Evolutionary conservation across 2,797 vertebrate species (phyloP).

Genomic region (Syngnathus acus): DNA sequence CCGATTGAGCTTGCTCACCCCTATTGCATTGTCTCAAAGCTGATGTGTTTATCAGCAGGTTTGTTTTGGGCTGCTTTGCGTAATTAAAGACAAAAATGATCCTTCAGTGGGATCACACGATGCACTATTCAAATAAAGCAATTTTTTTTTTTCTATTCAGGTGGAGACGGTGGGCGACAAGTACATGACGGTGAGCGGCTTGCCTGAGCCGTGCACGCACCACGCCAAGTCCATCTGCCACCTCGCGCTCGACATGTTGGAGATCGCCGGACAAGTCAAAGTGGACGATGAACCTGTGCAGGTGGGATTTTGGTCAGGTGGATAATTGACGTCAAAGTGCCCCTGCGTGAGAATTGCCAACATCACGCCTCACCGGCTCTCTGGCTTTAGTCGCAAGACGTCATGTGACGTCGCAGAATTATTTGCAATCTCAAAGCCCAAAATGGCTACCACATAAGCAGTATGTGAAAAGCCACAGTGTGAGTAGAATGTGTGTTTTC

Average conservation of each 20-base stretch:
- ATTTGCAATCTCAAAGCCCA: background rate
- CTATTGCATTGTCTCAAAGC: conserved; percentile 39
- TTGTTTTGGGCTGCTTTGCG: conserved; percentile 34
- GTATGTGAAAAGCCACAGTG: no score
- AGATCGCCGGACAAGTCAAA: conserved; percentile 95
- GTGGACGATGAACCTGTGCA: conserved; percentile 92
- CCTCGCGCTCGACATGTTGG: conserved; percentile 96
- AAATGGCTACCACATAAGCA: background rate
- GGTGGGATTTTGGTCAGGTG: conserved; percentile 57
- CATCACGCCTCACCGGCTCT: no score
- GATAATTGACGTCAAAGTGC: no score
- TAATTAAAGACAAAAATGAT: conserved; percentile 16
- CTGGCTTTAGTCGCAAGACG: no score
- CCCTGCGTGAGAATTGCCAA: no score
- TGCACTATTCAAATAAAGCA: conserved; percentile 6
- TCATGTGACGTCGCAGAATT: background rate
- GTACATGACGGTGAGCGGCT: conserved; percentile 97
- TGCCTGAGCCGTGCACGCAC: conserved; percentile 94
- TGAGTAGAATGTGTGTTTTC: no score
- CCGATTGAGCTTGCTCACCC: conserved; percentile 39
- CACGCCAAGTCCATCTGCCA: conserved; percentile 96
- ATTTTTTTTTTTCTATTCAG: conserved; percentile 56
- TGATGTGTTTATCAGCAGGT: conserved; percentile 58
- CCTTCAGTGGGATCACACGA: conserved; percentile 14
- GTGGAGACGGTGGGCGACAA: conserved; percentile 99